A percentile compares a stretch with the other conserved stretches of the same genome.
phyloP scores from a whole-genome alignment of 1,140 invertebrate genomes.

The Capitella teleta region DNA sequence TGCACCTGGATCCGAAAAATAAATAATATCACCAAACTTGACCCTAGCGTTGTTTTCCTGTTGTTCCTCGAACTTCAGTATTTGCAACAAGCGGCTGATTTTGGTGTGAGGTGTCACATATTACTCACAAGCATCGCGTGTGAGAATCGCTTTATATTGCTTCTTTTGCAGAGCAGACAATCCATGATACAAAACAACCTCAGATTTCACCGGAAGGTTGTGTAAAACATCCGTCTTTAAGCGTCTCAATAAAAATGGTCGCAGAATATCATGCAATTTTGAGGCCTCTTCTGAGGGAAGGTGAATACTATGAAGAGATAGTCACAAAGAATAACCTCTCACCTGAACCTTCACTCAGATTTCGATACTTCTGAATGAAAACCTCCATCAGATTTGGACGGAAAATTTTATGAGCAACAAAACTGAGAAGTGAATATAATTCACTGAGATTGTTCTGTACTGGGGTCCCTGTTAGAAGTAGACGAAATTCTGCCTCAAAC shows the following conservation, averaged over 20 bases:
- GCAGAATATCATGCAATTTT: constrained; percentile 27
- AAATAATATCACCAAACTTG: no score
- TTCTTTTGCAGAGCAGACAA: constrained; percentile 37
- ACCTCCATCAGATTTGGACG: background rate
- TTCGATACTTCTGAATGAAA: background rate
- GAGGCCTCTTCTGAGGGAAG: constrained; percentile 15
- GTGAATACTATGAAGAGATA: background rate
- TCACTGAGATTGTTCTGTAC: constrained; percentile 96
- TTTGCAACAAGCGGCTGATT: no score
- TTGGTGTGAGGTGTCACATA: no score
- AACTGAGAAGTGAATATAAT: constrained; percentile 90
- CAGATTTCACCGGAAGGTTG: constrained; percentile 34
- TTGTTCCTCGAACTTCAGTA: no score
- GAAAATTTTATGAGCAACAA: constrained; percentile 90
- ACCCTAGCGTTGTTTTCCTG: no score
- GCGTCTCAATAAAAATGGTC: constrained; percentile 33
- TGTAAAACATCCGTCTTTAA: constrained; percentile 31
- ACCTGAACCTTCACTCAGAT: background rate
- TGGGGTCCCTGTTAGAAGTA: constrained; percentile 94
- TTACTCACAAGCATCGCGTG: constrained; percentile 32
- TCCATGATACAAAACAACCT: constrained; percentile 38
- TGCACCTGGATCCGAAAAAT: no score
- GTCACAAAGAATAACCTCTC: background rate
- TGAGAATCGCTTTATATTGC: constrained; percentile 39
- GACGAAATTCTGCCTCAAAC: constrained; percentile 71